Base-by-base conservation (phyloP, 1,140 invertebrate genomes). In the Xylocopa sonorina region DNA sequence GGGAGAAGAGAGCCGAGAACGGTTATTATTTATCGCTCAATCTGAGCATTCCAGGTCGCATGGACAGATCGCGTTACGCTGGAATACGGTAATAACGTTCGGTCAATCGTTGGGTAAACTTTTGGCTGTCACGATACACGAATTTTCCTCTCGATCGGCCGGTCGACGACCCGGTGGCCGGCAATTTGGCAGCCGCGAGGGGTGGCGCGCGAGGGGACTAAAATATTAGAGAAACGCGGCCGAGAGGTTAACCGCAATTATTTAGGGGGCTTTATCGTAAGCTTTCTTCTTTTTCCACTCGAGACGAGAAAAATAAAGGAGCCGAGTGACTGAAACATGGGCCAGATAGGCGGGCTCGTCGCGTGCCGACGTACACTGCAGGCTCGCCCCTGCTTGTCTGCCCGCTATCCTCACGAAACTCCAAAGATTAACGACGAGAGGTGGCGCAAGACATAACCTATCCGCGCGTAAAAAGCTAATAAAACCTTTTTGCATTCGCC, bases 341-440 rank as follows among this genome's bases (percentile, higher is more conserved):
- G 72, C 74, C 63, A 88, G 88, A 88, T 89, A 88, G 85, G 86
- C 80, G 81, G 82, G 68, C 73, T 78, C 85, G 85, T 89, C 87
- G 88, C 88, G 88, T 89, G 88, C 82, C 87, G 83, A 86, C 83
- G 82, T 87, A 89, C 84, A 89, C 71, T 86, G 87, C 88, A 86
- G 87, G 84, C 86, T 88, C 82, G 81, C 84, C 82, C 86, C 86
- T 81, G 87, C 87, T 88, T 87, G 88, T 88, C 87, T 88, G 76
- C 77, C 29, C 55, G 75, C 82, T 88, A 88, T 88, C 86, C 88
- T 88, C 87, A 88, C 86, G 88, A 89, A 88, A 88, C 84, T 88
- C 83, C 29, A 88, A 89, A 89, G 88, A 89, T 89, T 89, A 89
- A 89, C 87, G 88, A 89, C 80, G 81, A 86, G 85, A 88, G 87